Conservation (phyloP, 1,140 invertebrate species). For the Gryon sp. region DNA sequence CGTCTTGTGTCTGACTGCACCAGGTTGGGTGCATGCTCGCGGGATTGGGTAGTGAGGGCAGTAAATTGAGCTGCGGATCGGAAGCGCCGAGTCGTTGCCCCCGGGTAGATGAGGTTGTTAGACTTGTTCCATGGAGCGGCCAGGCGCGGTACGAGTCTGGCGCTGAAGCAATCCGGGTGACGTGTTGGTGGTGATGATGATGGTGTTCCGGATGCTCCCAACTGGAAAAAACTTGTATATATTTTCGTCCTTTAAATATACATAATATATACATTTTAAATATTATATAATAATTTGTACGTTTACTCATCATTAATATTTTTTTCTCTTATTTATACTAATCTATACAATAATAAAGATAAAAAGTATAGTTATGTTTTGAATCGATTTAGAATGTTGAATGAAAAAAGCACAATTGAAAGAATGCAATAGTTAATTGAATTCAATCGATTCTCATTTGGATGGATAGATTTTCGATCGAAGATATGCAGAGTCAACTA, state of each 20-base stretch:
- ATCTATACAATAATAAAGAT: no score
- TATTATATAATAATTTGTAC: no score
- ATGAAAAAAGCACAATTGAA: no score
- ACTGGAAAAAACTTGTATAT: no score
- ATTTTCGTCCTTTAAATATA: no score
- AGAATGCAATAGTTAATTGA: no score
- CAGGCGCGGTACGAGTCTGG: slow-evolving; percentile 83
- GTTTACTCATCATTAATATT: no score
- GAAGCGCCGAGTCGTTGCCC: slow-evolving; percentile 81
- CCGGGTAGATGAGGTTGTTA: slow-evolving; percentile 71
- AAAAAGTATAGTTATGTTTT: no score
- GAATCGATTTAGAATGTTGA: no score
- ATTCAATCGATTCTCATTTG: no score
- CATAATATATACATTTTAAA: no score
- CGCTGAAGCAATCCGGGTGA: slow-evolving; percentile 89
- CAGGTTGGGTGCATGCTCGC: slow-evolving; percentile 76
- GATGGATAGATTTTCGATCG: slow-evolving; percentile 26
- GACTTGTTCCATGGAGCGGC: slow-evolving; percentile 73
- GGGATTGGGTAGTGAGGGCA: slow-evolving; percentile 60
- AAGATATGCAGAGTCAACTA: slow-evolving; percentile 33
- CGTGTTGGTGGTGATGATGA: slow-evolving; percentile 77
- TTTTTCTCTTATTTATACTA: no score
- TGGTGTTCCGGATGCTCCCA: slow-evolving; percentile 75
- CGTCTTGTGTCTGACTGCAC: slow-evolving; percentile 82
- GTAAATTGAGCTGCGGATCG: slow-evolving; percentile 84